Base-by-base conservation (phyloP, 2,113 vertebrate genomes). In the Vulpes ferrilata region DNA sequence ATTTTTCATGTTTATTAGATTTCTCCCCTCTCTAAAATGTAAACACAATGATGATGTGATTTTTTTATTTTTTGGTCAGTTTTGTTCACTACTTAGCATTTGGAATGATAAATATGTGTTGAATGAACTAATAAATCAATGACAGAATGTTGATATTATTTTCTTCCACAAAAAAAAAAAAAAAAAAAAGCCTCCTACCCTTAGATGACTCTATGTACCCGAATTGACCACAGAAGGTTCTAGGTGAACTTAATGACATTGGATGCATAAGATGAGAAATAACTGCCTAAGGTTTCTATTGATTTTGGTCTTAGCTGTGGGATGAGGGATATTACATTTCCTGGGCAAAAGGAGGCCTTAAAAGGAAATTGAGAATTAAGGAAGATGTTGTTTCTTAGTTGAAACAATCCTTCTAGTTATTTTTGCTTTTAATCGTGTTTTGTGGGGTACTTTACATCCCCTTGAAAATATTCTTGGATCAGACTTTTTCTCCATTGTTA, bases 291-390 rank as follows among this genome's bases (percentile, higher is more conserved):
- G 48, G 25, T 93, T 85, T 65, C 71, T 92, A 86, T 95, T 96
- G 94, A 88, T 93, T 96, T 96, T 96, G 89, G 81, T 85, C 82
- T 97, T 93, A 88, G 93, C 79, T 81, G 38, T 96, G 43, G 59
- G 79, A 73, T 89, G 35, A 96, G 32, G 55, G 90, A 64, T 90
- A 78, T 92, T 95, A n/a, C 16, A 95, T 97, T 88, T 97, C 57
- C 82, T 88, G 53, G 95, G 74, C 48, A 86, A 96, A 91, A 88
- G 25, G 22, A 30, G 30, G 7, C 43, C 69, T 88, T 89, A 30
- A 90, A 82, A 96, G 74, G 88, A 97, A 98, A 87, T 89, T 73
- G 84, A 95, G 84, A 95, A 86, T 89, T 93, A 92, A 91, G 65
- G 20, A 60, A 90, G 59, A 93, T 83, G 69, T 81, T 71, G 30